Evolutionary conservation across 92 coral and sea anemone genomes (phyloP).

Genomic region (Plumapathes pennacea): DNA sequence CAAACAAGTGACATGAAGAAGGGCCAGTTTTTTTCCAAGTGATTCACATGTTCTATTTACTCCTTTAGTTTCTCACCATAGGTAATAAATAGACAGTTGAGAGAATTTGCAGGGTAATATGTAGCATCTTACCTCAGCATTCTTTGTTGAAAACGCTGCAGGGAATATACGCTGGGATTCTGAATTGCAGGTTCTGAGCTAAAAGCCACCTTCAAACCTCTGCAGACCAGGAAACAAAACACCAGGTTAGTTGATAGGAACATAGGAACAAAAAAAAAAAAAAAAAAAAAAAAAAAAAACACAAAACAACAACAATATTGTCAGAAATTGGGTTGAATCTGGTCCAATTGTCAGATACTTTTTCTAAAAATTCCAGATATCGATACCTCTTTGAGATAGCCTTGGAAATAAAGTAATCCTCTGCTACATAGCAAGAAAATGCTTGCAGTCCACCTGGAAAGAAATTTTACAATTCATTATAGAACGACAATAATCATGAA

Average conservation of each 20-base stretch:
- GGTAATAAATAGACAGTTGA: not conserved
- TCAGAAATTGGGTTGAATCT: not conserved
- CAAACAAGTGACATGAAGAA: too few relatives aligned
- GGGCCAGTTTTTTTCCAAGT: too few relatives aligned
- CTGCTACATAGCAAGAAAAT: slow-evolving; percentile 95
- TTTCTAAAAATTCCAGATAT: not conserved
- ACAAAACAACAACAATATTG: not conserved
- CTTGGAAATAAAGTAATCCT: slow-evolving; percentile 94
- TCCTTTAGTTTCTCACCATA: too few relatives aligned
- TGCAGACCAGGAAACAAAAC: too few relatives aligned
- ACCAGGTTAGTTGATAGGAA: too few relatives aligned
- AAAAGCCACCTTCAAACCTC: slow-evolving; percentile 84
- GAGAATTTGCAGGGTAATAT: not conserved
- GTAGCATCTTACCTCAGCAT: slow-evolving; percentile 62
- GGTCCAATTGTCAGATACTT: not conserved
- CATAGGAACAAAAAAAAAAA: not conserved
- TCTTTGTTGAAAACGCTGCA: slow-evolving; percentile 71
- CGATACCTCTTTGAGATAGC: slow-evolving; percentile 82
- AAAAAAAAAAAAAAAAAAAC: not conserved
- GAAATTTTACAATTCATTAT: not conserved
- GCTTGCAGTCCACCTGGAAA: slow-evolving; percentile 84
- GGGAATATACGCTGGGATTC: slow-evolving; percentile 81
- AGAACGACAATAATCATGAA: not conserved
- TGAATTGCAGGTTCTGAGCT: slow-evolving; percentile 98
- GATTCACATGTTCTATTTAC: too few relatives aligned